Base-by-base conservation (phyloP, 92 coral and sea anemone species). In the Palythoa heliodiscus region DNA sequence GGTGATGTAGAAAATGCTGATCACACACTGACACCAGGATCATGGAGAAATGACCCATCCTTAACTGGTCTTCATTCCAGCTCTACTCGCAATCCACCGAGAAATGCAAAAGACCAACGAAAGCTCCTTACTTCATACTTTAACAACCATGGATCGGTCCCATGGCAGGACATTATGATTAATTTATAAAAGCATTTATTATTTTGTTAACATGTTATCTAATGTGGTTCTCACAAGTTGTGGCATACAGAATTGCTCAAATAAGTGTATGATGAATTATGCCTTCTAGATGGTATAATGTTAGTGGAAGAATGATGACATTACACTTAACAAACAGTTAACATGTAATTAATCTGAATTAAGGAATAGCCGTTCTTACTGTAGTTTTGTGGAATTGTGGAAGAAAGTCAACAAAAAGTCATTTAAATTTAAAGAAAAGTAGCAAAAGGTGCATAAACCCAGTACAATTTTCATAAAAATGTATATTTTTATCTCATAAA, bases 91-190 rank as follows among this genome's bases (percentile, higher is more conserved):
- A 79, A 52, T 40, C 61, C 63, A 84, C 39, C 71, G 66, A 72
- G 61, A 15, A 83, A 83, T 83, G 87, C 87, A 69, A 72, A 83
- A 83, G 77, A 71, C 50, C 87, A 83, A 54, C 87, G 58, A 39
- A 75, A 57, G 64, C 64, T 57, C 64, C 64, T 82, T 58, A 82
- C 86, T 23, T 47, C 61, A 58, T 82, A 82, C 29, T 82, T 82
- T 15, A 66, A 35, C 74, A 82, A 37, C 58, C 55, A 35, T 63
- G 86, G 86, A 48, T 58, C 48, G 29, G 86, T 82, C 37, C 86
- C 86, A 82, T 82, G 86, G 77, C 86, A 82, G 74, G 19, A 82
- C 63, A 68, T 14, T 66, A 82, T 67, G n/a, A 57, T 57, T 57
- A 57, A 11, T 57, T 12, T 57, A 57, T 55, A 57, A 57, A 57